A percentile compares a stretch with the other conserved stretches of the same genome.
These are phyloP conservation scores for Pangasius larnaudii DNA, from an alignment of 2,797 vertebrate species.

Conservation along the genomic window DNA sequence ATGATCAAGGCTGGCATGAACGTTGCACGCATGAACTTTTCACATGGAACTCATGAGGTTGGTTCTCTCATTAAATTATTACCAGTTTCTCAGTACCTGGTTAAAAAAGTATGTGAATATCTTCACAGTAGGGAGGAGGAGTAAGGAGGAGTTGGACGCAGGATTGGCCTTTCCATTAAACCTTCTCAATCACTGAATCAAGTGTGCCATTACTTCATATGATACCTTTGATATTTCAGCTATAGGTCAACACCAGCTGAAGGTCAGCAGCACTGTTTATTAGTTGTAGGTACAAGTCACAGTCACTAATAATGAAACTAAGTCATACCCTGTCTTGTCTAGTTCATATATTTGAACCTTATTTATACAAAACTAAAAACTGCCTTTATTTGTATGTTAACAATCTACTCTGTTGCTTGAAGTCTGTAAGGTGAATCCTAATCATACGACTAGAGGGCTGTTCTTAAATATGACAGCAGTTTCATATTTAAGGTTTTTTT, in stretches of 20 bases:
- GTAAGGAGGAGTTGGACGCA: constrained; percentile 37
- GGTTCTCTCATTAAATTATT: constrained; percentile 52
- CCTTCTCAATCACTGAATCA: constrained; percentile 1
- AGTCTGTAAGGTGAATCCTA: neutral
- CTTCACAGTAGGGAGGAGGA: neutral
- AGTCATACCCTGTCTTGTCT: neutral
- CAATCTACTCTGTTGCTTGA: neutral
- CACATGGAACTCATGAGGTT: constrained; percentile 96
- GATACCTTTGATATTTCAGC: constrained; percentile 55
- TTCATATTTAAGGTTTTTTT: neutral
- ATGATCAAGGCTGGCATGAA: constrained; percentile 99
- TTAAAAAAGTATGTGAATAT: neutral
- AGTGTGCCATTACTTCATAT: constrained; percentile 20
- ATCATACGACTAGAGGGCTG: neutral
- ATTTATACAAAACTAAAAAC: neutral
- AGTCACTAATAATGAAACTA: neutral
- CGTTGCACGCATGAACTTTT: constrained; percentile 97
- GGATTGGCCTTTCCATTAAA: constrained; percentile 28
- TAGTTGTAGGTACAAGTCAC: neutral
- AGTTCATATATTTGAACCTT: neutral
- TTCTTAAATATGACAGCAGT: neutral
- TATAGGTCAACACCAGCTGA: constrained; percentile 46
- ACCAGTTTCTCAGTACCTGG: neutral
- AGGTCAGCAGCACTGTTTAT: constrained; percentile 55
- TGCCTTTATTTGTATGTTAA: neutral